These are phyloP conservation scores for Trachelus tabidus DNA, from an alignment of 2,888 invertebrate genomes.

Conservation along the genomic window DNA sequence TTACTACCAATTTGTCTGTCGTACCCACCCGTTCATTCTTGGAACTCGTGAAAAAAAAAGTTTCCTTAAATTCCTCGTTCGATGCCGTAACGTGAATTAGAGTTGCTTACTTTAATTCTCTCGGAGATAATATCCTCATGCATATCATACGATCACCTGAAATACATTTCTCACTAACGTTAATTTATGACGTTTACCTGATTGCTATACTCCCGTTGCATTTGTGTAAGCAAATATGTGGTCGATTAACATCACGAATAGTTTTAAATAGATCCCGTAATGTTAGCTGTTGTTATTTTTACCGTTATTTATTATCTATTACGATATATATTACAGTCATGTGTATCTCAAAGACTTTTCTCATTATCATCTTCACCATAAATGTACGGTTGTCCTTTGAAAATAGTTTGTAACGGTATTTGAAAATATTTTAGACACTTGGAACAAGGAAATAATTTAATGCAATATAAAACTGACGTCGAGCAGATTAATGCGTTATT, in stretches of 20 bases:
- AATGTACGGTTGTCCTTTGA: neutral
- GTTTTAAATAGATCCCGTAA: neutral
- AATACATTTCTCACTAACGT: neutral
- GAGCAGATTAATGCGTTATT: neutral
- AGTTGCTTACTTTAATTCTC: neutral
- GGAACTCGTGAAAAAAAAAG: neutral
- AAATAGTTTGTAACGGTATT: neutral
- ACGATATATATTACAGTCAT: neutral
- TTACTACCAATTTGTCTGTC: neutral
- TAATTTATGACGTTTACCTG: neutral
- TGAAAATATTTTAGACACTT: neutral
- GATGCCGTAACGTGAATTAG: neutral
- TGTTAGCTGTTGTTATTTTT: neutral
- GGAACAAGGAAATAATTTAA: neutral
- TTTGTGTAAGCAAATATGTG: constrained; percentile 23
- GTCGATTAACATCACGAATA: neutral
- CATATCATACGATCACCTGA: neutral
- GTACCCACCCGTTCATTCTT: neutral
- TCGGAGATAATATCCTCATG: neutral
- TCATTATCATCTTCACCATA: neutral
- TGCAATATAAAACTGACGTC: neutral
- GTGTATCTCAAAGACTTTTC: neutral
- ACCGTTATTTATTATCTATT: neutral
- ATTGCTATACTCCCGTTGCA: constrained; percentile 4
- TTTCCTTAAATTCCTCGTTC: neutral